Evolutionary conservation across 1,140 invertebrate genomes (phyloP).

Genomic region (Holcopasites calliopsidis): DNA sequence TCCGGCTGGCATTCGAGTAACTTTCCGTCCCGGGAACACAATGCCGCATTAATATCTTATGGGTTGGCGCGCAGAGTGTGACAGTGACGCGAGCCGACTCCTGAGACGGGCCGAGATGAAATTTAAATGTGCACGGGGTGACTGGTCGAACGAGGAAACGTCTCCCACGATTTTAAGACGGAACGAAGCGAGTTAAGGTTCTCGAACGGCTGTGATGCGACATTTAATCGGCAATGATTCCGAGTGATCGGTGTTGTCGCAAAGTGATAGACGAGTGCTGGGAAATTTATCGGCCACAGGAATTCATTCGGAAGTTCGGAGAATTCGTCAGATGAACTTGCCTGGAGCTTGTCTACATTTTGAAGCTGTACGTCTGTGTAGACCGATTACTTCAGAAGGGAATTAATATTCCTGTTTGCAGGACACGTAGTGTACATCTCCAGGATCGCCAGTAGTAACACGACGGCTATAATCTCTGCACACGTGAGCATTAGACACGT

Average conservation of each 20-base stretch:
- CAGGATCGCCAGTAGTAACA: not conserved
- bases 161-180: not conserved
- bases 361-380: too few relatives aligned
- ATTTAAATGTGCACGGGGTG: not conserved
- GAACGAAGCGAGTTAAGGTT: too few relatives aligned
- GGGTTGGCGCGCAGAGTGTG: not conserved
- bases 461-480: conserved; percentile 54
- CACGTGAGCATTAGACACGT: conserved; percentile 30
- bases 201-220: too few relatives aligned
- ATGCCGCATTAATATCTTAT: conserved; percentile 39
- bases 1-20: conserved; percentile 7
- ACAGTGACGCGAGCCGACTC: not conserved
- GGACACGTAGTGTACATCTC: not conserved
- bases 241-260: too few relatives aligned
- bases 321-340: too few relatives aligned
- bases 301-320: too few relatives aligned
- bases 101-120: not conserved
- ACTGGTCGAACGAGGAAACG: not conserved
- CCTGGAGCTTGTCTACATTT: too few relatives aligned
- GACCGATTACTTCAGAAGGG: not conserved
- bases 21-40: not conserved
- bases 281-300: too few relatives aligned
- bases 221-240: too few relatives aligned
- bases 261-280: too few relatives aligned
- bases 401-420: not conserved